Conservation (phyloP, 2,113 vertebrate genomes). For the Hymenochirus boettgeri region DNA sequence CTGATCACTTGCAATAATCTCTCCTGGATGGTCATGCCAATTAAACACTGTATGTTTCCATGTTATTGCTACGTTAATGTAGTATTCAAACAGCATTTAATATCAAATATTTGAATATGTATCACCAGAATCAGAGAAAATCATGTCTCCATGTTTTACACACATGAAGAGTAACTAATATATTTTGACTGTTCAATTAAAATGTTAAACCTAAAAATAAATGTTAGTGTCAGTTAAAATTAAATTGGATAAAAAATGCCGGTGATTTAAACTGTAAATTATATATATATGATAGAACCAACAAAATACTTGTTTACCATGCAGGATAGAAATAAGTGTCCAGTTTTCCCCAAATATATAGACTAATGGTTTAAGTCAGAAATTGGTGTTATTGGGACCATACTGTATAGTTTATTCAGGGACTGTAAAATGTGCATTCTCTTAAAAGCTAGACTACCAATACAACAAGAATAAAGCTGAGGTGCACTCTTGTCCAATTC, state of each 20-base stretch:
- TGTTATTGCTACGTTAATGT: conserved; percentile 40
- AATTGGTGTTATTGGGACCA: too few relatives aligned
- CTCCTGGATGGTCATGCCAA: conserved; percentile 28
- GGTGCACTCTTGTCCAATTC: too few relatives aligned
- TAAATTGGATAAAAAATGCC: neutral
- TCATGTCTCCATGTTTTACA: conserved; percentile 17
- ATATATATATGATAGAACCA: too few relatives aligned
- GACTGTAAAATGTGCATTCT: too few relatives aligned
- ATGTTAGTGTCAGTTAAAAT: neutral
- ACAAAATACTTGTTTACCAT: too few relatives aligned
- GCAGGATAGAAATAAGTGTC: too few relatives aligned
- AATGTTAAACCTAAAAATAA: conserved; percentile 25
- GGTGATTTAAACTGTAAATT: neutral
- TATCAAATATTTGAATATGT: conserved; percentile 31
- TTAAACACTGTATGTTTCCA: conserved; percentile 36
- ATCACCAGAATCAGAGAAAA: conserved; percentile 33
- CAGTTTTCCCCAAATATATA: too few relatives aligned
- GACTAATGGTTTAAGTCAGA: too few relatives aligned
- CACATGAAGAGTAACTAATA: conserved; percentile 32
- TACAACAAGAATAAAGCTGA: too few relatives aligned
- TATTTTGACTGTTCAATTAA: conserved; percentile 35
- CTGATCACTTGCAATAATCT: conserved; percentile 13
- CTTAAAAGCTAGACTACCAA: too few relatives aligned
- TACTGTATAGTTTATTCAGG: too few relatives aligned
- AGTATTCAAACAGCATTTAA: conserved; percentile 33